Conservation (phyloP, 2,113 vertebrate genomes). For the Sebastes schlegelii region DNA sequence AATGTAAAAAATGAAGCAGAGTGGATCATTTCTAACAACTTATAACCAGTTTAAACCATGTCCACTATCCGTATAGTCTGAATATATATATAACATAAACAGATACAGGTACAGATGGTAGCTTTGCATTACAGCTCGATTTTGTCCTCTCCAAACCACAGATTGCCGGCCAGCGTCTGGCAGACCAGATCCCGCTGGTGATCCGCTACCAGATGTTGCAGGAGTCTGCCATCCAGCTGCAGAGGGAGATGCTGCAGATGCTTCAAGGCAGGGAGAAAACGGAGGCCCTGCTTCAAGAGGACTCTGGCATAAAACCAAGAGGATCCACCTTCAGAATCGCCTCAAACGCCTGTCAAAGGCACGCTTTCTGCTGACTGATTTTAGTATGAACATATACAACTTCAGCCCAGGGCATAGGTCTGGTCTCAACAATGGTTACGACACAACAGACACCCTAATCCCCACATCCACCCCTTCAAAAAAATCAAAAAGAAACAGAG, state of each 20-base stretch:
- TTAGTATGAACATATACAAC: constrained; percentile 62
- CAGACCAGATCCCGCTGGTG: constrained; percentile 86
- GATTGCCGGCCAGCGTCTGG: constrained; percentile 82
- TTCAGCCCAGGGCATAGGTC: background rate
- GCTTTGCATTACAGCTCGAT: background rate
- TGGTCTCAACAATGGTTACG: background rate
- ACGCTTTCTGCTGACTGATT: constrained; percentile 70
- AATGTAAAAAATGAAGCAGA: background rate
- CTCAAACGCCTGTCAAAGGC: constrained; percentile 80
- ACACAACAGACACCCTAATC: constrained; percentile 6
- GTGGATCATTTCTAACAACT: background rate
- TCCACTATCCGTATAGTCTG: background rate
- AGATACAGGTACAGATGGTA: background rate
- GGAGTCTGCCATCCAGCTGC: constrained; percentile 73
- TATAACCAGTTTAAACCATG: background rate
- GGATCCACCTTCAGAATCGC: constrained; percentile 69
- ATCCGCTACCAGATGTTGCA: constrained; percentile 84
- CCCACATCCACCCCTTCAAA: background rate
- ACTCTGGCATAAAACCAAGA: constrained; percentile 67
- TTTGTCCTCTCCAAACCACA: constrained; percentile 50
- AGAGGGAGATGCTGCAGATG: constrained; percentile 83
- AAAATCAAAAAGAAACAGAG: too few species aligned
- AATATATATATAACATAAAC: background rate
- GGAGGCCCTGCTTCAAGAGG: constrained; percentile 80
- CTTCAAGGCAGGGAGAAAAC: constrained; percentile 77